Conservation (phyloP, 2,797 vertebrate species). For the Gadopsis marmoratus region DNA sequence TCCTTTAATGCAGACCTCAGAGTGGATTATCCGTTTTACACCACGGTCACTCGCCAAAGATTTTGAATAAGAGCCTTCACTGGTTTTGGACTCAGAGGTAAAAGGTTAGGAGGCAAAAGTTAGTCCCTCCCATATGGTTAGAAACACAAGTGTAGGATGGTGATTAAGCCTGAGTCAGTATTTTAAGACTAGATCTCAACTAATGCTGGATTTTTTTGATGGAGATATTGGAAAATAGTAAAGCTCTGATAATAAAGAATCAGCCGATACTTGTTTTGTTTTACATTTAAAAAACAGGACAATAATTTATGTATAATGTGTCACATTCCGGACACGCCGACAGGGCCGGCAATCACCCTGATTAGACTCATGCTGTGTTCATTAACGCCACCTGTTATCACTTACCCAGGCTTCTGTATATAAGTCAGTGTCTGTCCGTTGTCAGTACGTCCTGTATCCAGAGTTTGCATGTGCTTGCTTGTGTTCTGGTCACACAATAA, state of each 20-base stretch:
- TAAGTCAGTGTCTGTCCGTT: too few relatives aligned
- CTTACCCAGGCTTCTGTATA: too few relatives aligned
- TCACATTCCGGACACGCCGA: too few relatives aligned
- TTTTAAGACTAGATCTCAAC: background rate
- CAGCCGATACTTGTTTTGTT: background rate
- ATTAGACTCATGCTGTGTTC: too few relatives aligned
- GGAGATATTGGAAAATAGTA: background rate
- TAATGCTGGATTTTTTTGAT: background rate
- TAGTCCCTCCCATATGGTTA: background rate
- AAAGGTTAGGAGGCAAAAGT: background rate
- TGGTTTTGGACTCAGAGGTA: background rate
- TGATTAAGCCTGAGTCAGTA: background rate
- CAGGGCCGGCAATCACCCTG: too few relatives aligned
- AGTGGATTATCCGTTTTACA: slow-evolving; percentile 38
- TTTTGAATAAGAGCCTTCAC: slow-evolving; percentile 12
- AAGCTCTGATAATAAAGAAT: background rate
- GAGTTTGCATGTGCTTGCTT: too few relatives aligned
- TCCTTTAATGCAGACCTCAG: slow-evolving; percentile 28
- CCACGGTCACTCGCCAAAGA: slow-evolving; percentile 10
- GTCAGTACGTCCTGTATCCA: too few relatives aligned
- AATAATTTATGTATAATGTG: background rate
- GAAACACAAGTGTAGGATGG: background rate
- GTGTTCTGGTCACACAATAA: too few relatives aligned
- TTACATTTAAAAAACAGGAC: background rate
- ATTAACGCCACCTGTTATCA: too few relatives aligned